These are phyloP conservation scores for Arctopsyche grandis DNA, from an alignment of 1,140 invertebrate species.

Conservation along the genomic window DNA sequence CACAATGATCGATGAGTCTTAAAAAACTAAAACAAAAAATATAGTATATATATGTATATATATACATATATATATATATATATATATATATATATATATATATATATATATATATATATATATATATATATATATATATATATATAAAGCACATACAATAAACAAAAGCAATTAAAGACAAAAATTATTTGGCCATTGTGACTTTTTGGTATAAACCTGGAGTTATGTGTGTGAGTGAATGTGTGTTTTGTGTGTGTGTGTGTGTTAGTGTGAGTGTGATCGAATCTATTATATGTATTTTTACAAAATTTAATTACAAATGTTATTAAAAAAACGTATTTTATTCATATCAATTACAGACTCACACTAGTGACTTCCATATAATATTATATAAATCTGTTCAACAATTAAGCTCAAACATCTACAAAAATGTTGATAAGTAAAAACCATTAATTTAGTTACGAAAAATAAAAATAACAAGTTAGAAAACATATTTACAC, in stretches of 20 bases:
- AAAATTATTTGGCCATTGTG: slow-evolving; percentile 1
- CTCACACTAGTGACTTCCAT: too few relatives aligned
- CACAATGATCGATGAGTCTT: neutral
- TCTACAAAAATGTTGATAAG: neutral
- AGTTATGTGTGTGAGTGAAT: neutral
- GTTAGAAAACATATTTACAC: slow-evolving; percentile 17
- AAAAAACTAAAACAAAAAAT: neutral
- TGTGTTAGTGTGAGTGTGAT: too few relatives aligned
- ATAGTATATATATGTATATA: neutral
- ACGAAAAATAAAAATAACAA: neutral
- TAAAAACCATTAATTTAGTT: neutral
- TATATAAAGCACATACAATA: neutral
- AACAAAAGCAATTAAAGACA: slow-evolving; percentile 11
- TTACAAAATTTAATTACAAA: slow-evolving; percentile 15
- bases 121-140: too few relatives aligned
- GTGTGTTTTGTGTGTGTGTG: too few relatives aligned
- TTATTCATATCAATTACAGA: too few relatives aligned
- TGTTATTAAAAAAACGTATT: neutral
- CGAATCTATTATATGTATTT: neutral
- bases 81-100: too few relatives aligned
- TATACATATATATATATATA: neutral
- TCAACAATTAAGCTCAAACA: slow-evolving; percentile 21
- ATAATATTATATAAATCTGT: slow-evolving; percentile 1
- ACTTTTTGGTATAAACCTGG: slow-evolving; percentile 27
- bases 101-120: too few relatives aligned